These are phyloP conservation scores for Napeogenes sylphis DNA, from an alignment of 2,888 invertebrate species.

Conservation along the genomic window DNA sequence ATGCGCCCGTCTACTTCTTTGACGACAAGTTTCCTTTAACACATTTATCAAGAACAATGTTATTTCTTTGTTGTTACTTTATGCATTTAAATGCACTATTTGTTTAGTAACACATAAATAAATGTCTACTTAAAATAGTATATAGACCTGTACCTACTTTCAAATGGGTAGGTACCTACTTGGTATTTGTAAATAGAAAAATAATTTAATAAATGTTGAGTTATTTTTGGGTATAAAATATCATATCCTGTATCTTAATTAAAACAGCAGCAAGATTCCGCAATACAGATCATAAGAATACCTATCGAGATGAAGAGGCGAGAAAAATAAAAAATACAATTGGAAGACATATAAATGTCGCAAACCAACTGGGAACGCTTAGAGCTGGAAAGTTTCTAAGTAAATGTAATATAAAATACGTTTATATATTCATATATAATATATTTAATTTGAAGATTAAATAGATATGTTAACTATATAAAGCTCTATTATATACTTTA, in stretches of 20 bases:
- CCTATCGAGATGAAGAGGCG: slow-evolving; percentile 28
- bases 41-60: slow-evolving; percentile 58
- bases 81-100: slow-evolving; percentile 12
- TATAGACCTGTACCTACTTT: background rate
- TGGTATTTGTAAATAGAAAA: no score
- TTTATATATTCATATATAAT: no score
- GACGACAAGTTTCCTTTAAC: slow-evolving; percentile 67
- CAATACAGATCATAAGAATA: slow-evolving; percentile 10
- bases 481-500: no score
- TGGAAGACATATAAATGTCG: slow-evolving; percentile 55
- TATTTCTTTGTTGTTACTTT: slow-evolving; percentile 12
- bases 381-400: slow-evolving; percentile 35
- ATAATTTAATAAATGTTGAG: no score
- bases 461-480: no score
- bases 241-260: no score
- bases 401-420: background rate
- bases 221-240: no score
- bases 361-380: slow-evolving; percentile 46
- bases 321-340: slow-evolving; percentile 38
- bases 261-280: no score
- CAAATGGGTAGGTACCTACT: slow-evolving; percentile 1
- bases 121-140: no score
- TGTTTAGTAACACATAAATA: no score
- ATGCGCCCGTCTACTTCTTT: slow-evolving; percentile 16
- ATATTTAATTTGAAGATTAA: no score